phyloP scores from a whole-genome alignment of 2,888 invertebrate species.

The Sarcophaga caerulescens region DNA sequence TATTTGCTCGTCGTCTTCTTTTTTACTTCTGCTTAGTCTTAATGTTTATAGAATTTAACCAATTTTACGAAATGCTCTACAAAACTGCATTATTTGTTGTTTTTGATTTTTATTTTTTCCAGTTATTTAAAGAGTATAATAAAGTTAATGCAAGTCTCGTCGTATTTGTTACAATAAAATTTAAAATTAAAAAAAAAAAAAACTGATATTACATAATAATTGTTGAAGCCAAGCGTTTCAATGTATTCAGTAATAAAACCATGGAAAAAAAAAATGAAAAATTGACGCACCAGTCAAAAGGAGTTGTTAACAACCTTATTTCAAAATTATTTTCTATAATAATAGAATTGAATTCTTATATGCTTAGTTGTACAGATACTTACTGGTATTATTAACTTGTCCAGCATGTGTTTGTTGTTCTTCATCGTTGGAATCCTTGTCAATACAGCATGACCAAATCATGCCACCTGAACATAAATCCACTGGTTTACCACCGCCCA shows the following conservation, averaged over 20 bases:
- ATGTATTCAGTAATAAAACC: slow-evolving; percentile 21
- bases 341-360: too few species aligned
- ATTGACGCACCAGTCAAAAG: slow-evolving; percentile 30
- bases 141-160: slow-evolving; percentile 5
- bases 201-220: slow-evolving; percentile 46
- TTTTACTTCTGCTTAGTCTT: neutral
- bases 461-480: slow-evolving; percentile 96
- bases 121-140: neutral
- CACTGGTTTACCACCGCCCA: slow-evolving; percentile 92
- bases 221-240: slow-evolving; percentile 61
- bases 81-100: slow-evolving; percentile 32
- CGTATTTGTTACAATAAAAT: slow-evolving; percentile 13
- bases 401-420: slow-evolving; percentile 83
- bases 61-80: slow-evolving; percentile 67
- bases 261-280: neutral
- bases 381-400: slow-evolving; percentile 92
- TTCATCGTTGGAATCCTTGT: slow-evolving; percentile 84
- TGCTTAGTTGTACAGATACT: slow-evolving; percentile 81
- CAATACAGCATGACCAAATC: slow-evolving; percentile 97
- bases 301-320: neutral
- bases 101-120: neutral
- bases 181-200: neutral
- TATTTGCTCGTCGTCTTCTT: neutral
- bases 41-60: slow-evolving; percentile 57
- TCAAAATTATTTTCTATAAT: too few species aligned